Evolutionary conservation across 2,888 invertebrate genomes (phyloP), one percentile per base, ranked within the genome.

Genomic region (Eilema depressum): DNA sequence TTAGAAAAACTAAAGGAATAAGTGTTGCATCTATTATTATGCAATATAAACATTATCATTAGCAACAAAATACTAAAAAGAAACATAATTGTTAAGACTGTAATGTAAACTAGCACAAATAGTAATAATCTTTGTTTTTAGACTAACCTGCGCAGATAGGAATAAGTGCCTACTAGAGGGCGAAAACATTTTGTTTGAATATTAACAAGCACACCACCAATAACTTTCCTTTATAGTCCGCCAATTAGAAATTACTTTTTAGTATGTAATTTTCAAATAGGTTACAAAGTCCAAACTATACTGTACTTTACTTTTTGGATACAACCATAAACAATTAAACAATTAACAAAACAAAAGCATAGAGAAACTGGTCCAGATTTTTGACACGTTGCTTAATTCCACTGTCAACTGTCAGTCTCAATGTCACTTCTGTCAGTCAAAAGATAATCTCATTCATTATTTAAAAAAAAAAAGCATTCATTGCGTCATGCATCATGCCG

Each of bases 221-320:
- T 53, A 53, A n/a, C 53, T 53, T n/a, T n/a, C n/a, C n/a, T 47
- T 63, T 68, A 57, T 68, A 11, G 64, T 83, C 77, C 12, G 59
- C 20, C 0, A 28, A 7, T 80, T 82, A 83, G 75, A 85, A 72
- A 61, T 61, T 56, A 28, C 3, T 61, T 28, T 28, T 12, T 25
- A 66, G 14, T 56, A 41, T 26, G 68, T 66, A 83, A 76, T 80
- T 80, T 80, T 78, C 74, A 76, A 85, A 85, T 84, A 86, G 88
- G 91, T 89, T 92, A 89, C 86, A 93, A 94, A 94, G 93, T 93
- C 93, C 94, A 94, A 84, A 20, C 20, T 20, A 10, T 20, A 10
- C n/a, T 53, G 20, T 53, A 53, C 53, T 53, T 8, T 53, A n/a
- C n/a, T 53, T 47, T 20, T 47, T 41, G 17, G 0, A 47, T 5